phyloP scores from a whole-genome alignment of 2,113 vertebrate genomes.

The Numenius arquata region DNA sequence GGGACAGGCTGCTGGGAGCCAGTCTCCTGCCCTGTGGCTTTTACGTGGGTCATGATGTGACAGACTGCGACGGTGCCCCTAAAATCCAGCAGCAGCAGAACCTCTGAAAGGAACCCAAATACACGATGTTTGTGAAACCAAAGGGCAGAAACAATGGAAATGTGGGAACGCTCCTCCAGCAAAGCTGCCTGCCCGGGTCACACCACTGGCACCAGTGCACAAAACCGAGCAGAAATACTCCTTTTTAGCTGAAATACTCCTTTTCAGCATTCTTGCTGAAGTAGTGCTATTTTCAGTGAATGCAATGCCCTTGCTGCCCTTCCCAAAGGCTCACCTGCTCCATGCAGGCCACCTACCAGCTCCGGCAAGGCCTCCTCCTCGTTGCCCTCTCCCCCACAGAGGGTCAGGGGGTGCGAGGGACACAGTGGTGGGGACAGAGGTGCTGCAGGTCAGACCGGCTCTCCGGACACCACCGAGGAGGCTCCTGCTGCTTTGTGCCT shows the following conservation, averaged over 20 bases:
- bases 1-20: background rate
- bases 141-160: background rate
- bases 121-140: background rate
- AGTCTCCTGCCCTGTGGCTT: background rate
- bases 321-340: background rate
- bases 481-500: background rate
- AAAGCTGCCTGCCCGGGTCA: background rate
- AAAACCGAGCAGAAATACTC: background rate
- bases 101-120: background rate
- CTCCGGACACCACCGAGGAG: background rate
- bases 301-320: background rate
- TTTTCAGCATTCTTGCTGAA: background rate
- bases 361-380: accelerated
- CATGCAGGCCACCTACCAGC: background rate
- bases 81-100: background rate
- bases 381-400: accelerated
- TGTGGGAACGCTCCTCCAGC: background rate
- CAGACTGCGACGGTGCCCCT: background rate
- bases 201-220: background rate
- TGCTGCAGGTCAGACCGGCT: background rate
- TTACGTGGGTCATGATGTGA: accelerated
- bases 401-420: accelerated
- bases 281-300: accelerated
- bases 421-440: accelerated
- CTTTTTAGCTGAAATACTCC: background rate